phyloP scores from a whole-genome alignment of 2,113 vertebrate genomes.

The Cepphus grylle region DNA sequence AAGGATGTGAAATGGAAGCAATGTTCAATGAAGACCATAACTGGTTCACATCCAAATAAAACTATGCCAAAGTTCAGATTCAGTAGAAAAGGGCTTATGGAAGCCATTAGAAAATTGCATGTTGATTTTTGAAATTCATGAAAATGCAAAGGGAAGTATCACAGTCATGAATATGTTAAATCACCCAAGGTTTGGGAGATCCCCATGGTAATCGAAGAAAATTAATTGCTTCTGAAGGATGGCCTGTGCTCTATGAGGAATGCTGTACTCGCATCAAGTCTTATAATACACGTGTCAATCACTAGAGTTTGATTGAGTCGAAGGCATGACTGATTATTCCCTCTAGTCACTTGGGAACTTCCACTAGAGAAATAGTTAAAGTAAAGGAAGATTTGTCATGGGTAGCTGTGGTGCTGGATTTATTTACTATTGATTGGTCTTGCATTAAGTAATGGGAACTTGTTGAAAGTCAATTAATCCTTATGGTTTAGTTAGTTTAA shows the following conservation, averaged over 20 bases:
- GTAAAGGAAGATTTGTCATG: neutral
- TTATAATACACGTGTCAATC: neutral
- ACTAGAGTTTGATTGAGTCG: neutral
- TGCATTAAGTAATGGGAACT: neutral
- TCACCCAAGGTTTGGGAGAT: neutral
- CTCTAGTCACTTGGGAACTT: neutral
- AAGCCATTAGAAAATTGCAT: neutral
- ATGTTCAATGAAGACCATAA: neutral
- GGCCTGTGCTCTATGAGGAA: neutral
- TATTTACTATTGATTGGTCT: neutral
- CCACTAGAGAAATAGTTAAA: neutral
- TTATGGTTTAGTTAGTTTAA: neutral
- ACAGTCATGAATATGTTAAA: neutral
- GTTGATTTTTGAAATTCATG: neutral
- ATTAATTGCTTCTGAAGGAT: conserved; percentile 15
- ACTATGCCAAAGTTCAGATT: neutral
- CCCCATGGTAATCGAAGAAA: neutral
- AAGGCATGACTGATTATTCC: neutral
- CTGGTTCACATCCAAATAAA: neutral
- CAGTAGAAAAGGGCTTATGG: neutral
- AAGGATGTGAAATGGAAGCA: no score
- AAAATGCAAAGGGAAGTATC: neutral
- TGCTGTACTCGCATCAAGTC: neutral
- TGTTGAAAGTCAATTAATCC: neutral
- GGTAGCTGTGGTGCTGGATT: neutral